A percentile compares a stretch with the other conserved stretches of the same genome.
Evolutionary conservation across 2,797 vertebrate species (phyloP).

Genomic region (Alexandromys oeconomus): DNA sequence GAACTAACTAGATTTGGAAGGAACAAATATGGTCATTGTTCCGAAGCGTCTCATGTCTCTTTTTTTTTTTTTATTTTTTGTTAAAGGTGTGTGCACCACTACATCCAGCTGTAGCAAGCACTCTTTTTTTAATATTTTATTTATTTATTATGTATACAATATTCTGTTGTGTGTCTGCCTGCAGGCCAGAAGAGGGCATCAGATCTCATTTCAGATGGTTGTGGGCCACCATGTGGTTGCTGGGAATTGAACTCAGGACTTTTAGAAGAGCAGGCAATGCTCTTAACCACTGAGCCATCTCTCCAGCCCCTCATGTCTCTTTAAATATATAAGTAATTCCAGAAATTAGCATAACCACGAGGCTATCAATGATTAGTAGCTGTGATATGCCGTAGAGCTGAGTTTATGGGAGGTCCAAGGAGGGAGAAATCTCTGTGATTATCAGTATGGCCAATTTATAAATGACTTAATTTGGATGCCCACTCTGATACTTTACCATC

Average conservation of each 20-base stretch:
- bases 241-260: too few relatives aligned
- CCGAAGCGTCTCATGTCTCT: conserved; percentile 11
- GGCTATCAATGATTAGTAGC: conserved; percentile 58
- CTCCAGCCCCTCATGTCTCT: not conserved
- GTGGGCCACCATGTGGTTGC: too few relatives aligned
- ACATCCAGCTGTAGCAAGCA: too few relatives aligned
- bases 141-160: too few relatives aligned
- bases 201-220: too few relatives aligned
- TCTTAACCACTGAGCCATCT: too few relatives aligned
- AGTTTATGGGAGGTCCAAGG: conserved; percentile 54
- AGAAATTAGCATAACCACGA: conserved; percentile 67
- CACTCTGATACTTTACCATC: conserved; percentile 72
- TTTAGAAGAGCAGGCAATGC: too few relatives aligned
- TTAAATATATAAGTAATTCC: conserved; percentile 44
- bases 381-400: conserved; percentile 35
- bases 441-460: conserved; percentile 69
- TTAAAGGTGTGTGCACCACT: too few relatives aligned
- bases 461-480: conserved; percentile 75
- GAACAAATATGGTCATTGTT: not conserved
- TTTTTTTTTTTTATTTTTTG: not conserved
- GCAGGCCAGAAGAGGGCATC: too few relatives aligned
- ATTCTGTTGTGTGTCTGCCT: too few relatives aligned
- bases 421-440: conserved; percentile 58
- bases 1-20: not conserved
- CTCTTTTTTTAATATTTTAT: too few relatives aligned